Percentiles rank a stretch among this genome's conserved stretches.
Evolutionary conservation across 2,888 invertebrate species (phyloP).

Genomic region (Drosophila meridionalis): DNA sequence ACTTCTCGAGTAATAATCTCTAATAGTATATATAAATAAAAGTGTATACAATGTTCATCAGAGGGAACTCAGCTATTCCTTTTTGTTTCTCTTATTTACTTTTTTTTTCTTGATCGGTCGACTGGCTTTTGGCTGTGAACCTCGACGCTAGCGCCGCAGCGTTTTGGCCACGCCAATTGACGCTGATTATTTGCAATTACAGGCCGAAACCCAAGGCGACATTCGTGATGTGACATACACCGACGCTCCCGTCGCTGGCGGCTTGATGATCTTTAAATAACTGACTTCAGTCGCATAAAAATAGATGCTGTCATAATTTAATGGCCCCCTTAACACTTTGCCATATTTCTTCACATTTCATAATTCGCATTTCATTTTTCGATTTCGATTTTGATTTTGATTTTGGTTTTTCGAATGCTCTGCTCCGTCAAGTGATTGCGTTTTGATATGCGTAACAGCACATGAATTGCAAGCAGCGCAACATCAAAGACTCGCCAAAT

Average conservation of each 20-base stretch:
- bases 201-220: slow-evolving; percentile 63
- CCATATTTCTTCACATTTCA: slow-evolving; percentile 11
- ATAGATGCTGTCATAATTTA: slow-evolving; percentile 63
- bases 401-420: slow-evolving; percentile 4
- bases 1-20: background rate
- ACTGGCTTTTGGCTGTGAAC: slow-evolving; percentile 32
- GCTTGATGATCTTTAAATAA: slow-evolving; percentile 37
- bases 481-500: slow-evolving; percentile 66
- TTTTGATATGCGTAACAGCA: slow-evolving; percentile 60
- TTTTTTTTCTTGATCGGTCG: slow-evolving; percentile 10
- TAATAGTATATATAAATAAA: too few species aligned
- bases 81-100: slow-evolving; percentile 10
- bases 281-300: slow-evolving; percentile 49
- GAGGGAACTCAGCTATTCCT: background rate
- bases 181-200: slow-evolving; percentile 77
- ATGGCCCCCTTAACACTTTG: slow-evolving; percentile 38
- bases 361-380: background rate
- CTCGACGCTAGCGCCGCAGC: slow-evolving; percentile 24
- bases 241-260: slow-evolving; percentile 24
- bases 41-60: background rate
- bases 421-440: slow-evolving; percentile 50
- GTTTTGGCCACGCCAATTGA: slow-evolving; percentile 73
- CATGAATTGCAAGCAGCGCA: slow-evolving; percentile 38
- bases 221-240: slow-evolving; percentile 59
- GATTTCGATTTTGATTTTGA: slow-evolving; percentile 12